Conservation (phyloP, 1,140 invertebrate species). For the Drosophila rhopaloa region DNA sequence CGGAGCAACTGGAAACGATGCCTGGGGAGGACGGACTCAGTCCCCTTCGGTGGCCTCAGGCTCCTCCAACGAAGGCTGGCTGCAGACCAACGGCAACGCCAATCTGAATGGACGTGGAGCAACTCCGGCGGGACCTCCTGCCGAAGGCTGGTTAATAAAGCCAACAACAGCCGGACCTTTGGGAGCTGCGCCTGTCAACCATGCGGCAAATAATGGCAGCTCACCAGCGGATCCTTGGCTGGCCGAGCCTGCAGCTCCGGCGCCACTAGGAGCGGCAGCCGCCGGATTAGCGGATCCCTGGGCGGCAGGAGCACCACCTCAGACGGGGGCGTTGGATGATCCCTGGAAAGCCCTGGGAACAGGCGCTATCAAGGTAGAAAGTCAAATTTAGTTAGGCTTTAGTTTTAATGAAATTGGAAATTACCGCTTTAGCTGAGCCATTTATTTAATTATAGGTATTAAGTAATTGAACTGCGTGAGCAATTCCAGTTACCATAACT, state of each 20-base stretch:
- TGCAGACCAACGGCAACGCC: constrained; percentile 79
- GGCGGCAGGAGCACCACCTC: constrained; percentile 46
- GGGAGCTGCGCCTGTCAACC: constrained; percentile 45
- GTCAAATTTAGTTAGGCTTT: background rate
- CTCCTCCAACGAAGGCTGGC: constrained; percentile 82
- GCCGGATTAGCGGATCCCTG: constrained; percentile 68
- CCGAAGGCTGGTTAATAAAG: constrained; percentile 77
- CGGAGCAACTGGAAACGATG: constrained; percentile 43
- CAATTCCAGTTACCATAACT: background rate
- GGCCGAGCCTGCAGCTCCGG: constrained; percentile 56
- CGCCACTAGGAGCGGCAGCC: constrained; percentile 14
- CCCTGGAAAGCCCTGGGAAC: constrained; percentile 74
- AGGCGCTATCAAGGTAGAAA: constrained; percentile 61
- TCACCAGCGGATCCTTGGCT: constrained; percentile 87
- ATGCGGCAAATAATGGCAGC: constrained; percentile 61
- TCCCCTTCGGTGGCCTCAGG: constrained; percentile 81
- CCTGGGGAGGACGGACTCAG: constrained; percentile 76
- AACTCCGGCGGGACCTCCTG: constrained; percentile 40
- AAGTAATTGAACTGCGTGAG: background rate
- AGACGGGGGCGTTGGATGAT: constrained; percentile 81
- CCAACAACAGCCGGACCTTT: constrained; percentile 33
- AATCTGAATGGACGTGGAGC: constrained; percentile 63
- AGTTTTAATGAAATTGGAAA: background rate
- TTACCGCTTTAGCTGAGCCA: too few species aligned
- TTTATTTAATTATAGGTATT: background rate